A percentile compares a stretch with the other conserved stretches of the same genome.
Evolutionary conservation across 2,797 vertebrate genomes (phyloP).

Genomic region (Manis crassicaudata): DNA sequence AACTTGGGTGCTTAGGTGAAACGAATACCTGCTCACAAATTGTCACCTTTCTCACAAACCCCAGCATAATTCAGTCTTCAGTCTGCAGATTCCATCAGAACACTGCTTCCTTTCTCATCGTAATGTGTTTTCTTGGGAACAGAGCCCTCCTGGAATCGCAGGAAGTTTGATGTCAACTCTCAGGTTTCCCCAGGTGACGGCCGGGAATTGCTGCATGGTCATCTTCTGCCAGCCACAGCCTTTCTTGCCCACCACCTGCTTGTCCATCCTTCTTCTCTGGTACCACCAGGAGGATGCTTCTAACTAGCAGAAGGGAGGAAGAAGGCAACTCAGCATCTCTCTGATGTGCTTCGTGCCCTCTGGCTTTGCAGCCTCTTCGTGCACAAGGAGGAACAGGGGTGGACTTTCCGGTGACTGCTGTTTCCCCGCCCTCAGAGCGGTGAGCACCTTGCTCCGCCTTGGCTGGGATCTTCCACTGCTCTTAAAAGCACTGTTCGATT

Average conservation of each 20-base stretch:
- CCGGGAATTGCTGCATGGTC: not conserved
- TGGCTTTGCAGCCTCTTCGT: not conserved
- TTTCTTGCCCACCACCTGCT: not conserved
- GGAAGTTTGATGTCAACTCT: not conserved
- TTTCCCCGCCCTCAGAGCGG: not conserved
- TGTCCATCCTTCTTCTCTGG: not conserved
- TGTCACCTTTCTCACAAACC: slow-evolving; percentile 17
- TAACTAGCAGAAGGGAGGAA: not conserved
- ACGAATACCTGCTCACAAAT: slow-evolving; percentile 40
- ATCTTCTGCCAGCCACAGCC: not conserved
- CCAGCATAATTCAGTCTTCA: not conserved
- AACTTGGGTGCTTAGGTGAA: not conserved
- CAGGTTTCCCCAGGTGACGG: not conserved
- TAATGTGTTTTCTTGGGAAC: slow-evolving; percentile 39
- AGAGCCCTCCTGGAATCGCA: not conserved
- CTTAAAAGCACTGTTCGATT: not conserved
- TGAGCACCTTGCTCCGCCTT: not conserved
- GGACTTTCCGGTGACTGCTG: not conserved
- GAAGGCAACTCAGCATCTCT: not conserved
- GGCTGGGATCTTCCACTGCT: not conserved
- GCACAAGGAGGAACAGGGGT: not conserved
- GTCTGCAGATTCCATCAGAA: not conserved
- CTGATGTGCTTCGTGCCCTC: not conserved
- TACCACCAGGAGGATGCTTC: not conserved
- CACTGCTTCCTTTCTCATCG: slow-evolving; percentile 12